Base-by-base conservation (phyloP, 2,113 vertebrate genomes). In the Perca schrenkii region DNA sequence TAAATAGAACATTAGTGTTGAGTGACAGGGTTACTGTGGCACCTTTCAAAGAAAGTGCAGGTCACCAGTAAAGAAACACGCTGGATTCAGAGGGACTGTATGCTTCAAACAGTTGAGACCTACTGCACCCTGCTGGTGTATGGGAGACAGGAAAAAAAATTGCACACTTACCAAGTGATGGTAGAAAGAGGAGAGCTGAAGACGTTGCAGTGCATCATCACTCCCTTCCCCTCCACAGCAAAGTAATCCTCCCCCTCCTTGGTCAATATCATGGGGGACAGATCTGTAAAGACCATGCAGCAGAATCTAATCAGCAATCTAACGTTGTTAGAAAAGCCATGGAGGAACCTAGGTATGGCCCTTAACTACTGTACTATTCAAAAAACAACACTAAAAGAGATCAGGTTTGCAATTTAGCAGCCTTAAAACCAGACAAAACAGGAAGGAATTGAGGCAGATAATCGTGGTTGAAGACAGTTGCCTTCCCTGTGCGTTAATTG, bases 241-340 rank as follows among this genome's bases (percentile, higher is more conserved):
- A 94, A 95, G 1, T 99, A 99, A 3, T 92, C 94, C 74, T 96
- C 95, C 49, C 73, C 95, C 4, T 98, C 95, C 5, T 90, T 89
- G 0, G 98, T 99, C 86, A 98, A 71, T 34, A 99, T 96, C 93
- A 98, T 85, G 0, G 98, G 98, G 34, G 89, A 90, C 50, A 98
- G 93, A 90, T 99, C 98, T 99, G 88, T 65, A 74, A 67, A 83
- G 19, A 67, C 0, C 14, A 80, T 5, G 36, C 8, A 56, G 22
- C 14, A 83, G 25, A 78, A 68, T 25, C 3, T 46, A 60, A 50
- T 82, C 50, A 65, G 68, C 40, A 66, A 15, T 77, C 21, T 3
- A 13, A 43, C 8, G 16, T 31, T 21, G 56, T 56, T 47, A 64
- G 12, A 46, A 31, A 49, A 79, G 3, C 61, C 6, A 11, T 19